Conservation (phyloP, 2,888 invertebrate genomes). For the Biston betularia region DNA sequence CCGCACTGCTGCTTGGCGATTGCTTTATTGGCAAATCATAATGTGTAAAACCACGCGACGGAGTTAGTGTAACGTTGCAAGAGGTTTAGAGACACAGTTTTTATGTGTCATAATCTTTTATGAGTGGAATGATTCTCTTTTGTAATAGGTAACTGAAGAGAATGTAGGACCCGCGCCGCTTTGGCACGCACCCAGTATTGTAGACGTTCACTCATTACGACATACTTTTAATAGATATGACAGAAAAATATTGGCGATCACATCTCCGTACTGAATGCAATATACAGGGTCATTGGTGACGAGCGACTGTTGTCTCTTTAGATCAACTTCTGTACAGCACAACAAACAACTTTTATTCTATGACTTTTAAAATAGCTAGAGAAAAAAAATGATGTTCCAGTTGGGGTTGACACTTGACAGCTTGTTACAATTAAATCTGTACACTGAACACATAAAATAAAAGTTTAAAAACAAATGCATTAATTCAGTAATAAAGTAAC, state of each 20-base stretch:
- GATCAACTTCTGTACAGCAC: background rate
- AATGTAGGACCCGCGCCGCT: constrained; percentile 45
- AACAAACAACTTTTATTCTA: too few relatives aligned
- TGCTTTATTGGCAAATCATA: background rate
- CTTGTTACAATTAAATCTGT: too few relatives aligned
- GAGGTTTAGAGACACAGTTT: constrained; percentile 25
- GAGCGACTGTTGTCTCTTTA: too few relatives aligned
- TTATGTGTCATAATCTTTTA: constrained; percentile 47
- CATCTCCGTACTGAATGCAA: constrained; percentile 23
- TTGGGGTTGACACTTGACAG: too few relatives aligned
- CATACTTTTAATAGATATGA: constrained; percentile 44
- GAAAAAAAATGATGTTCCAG: too few relatives aligned
- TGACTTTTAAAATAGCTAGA: too few relatives aligned
- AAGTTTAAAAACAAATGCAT: too few relatives aligned
- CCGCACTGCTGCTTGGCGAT: background rate
- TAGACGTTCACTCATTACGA: constrained; percentile 30
- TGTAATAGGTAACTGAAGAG: constrained; percentile 46
- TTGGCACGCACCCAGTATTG: constrained; percentile 57
- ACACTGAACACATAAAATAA: too few relatives aligned
- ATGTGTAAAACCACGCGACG: background rate
- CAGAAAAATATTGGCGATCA: constrained; percentile 41
- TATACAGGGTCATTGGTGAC: background rate
- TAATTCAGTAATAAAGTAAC: too few relatives aligned
- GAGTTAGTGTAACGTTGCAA: background rate
- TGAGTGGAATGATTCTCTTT: constrained; percentile 39